Evolutionary conservation across 2,113 vertebrate species (phyloP).

Genomic region (Esox niger): DNA sequence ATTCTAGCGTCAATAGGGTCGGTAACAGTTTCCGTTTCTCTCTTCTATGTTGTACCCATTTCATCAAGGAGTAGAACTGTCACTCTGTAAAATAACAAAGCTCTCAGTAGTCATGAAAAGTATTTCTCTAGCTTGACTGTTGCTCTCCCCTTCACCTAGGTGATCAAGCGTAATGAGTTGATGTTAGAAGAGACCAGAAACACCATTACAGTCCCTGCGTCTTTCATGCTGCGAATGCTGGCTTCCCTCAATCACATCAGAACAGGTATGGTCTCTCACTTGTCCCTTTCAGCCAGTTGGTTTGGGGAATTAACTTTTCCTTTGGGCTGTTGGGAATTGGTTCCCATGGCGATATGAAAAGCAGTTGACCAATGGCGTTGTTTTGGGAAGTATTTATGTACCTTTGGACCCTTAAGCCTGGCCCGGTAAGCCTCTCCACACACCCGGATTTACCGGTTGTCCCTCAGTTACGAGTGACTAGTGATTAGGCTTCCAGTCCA

Average conservation of each 20-base stretch:
- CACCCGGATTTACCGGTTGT: background rate
- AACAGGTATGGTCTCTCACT: constrained; percentile 76
- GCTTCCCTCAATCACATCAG: constrained; percentile 95
- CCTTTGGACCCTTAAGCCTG: background rate
- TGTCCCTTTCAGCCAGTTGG: background rate
- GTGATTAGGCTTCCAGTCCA: background rate
- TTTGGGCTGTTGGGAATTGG: background rate
- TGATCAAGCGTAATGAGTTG: constrained; percentile 95
- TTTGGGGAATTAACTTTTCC: background rate
- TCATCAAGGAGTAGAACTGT: too few relatives aligned
- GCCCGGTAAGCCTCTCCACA: constrained; percentile 1
- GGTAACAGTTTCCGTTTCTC: too few relatives aligned
- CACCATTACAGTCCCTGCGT: constrained; percentile 97
- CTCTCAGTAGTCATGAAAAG: too few relatives aligned
- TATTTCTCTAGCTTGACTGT: too few relatives aligned
- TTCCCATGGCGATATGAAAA: background rate
- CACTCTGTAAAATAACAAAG: too few relatives aligned
- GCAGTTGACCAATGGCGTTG: background rate
- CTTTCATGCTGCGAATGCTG: constrained; percentile 97
- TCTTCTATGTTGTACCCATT: too few relatives aligned
- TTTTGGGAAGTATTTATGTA: background rate
- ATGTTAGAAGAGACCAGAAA: constrained; percentile 98
- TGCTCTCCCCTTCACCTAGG: constrained; percentile 68
- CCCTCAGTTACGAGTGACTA: background rate
- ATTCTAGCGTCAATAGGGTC: too few relatives aligned